Conservation (phyloP, 2,797 vertebrate genomes). For the Pogoniulus pusillus region DNA sequence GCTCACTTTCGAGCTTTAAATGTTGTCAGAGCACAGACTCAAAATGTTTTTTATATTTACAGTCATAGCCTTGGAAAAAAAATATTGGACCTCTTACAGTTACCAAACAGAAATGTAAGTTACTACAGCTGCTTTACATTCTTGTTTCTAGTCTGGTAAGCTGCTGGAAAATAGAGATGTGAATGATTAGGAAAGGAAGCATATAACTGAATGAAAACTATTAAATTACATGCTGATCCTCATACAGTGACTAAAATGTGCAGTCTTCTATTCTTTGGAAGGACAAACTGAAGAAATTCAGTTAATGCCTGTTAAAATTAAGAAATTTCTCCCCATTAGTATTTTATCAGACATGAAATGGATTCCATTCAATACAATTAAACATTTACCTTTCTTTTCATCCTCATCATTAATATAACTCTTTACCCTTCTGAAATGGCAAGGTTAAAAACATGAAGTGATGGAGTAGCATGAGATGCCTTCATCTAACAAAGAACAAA, state of each 20-base stretch:
- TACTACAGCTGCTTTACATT: background rate
- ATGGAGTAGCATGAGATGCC: background rate
- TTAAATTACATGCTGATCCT: background rate
- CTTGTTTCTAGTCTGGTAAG: background rate
- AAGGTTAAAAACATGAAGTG: background rate
- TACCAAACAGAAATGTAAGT: background rate
- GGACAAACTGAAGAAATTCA: background rate
- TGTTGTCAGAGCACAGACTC: background rate
- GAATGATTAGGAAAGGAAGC: background rate
- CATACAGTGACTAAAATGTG: background rate
- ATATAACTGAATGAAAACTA: background rate
- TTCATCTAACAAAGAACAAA: background rate
- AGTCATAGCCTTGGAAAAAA: background rate
- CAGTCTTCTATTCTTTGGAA: background rate
- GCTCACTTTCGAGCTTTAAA: background rate
- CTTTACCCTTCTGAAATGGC: background rate
- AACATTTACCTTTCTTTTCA: slow-evolving; percentile 5
- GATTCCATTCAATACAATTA: background rate
- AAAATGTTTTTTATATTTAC: background rate
- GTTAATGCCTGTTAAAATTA: background rate
- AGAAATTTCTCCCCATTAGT: background rate
- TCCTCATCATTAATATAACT: background rate
- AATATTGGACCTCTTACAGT: background rate
- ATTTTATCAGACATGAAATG: background rate
- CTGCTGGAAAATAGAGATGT: background rate